Evolutionary conservation across 2,888 invertebrate species (phyloP), one percentile per base, ranked within the genome.

Genomic region (Lasioglossum vierecki): DNA sequence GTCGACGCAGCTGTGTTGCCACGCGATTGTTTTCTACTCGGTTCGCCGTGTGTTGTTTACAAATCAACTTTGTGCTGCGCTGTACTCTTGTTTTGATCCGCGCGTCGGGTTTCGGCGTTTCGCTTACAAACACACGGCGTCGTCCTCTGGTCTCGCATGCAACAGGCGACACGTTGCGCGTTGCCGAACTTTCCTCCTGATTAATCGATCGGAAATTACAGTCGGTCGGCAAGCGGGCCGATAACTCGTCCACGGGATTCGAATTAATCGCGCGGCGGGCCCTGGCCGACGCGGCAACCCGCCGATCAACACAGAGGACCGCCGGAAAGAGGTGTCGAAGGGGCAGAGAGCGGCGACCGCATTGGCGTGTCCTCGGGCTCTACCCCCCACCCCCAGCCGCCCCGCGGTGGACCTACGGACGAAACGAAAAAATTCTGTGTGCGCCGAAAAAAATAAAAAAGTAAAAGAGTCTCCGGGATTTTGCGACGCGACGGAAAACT

Each of bases 121-220:
- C 63, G 68, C 22, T 35, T 53, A 79, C 81, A 26, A 88, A 85
- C 82, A 41, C 74, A 81, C 76, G 75, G 79, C 83, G 80, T 81
- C 81, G 79, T 18, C 1, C 85, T n/a, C 57, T 11, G 11, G 57
- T 18, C 63, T 83, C 79, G 91, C 92, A 92, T 93, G 94, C 94
- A 94, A 94, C 94, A 94, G 93, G 93, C 94, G 93, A 93, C 93
- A 92, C 93, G 57, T 11, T 57, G n/a, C 92, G 91, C 90, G 90
- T 89, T 92, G 92, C 91, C 92, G 92, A 92, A 93, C 92, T 93
- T 93, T 93, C 92, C 91, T 89, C 91, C 90, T 91, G 93, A 93
- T 93, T 93, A 92, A 93, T 93, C 93, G 93, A 92, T 93, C 91
- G 90, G 85, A 88, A 91, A 91, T 91, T 91, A 87, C 68, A 68